Conservation (phyloP, 1,140 invertebrate genomes). For the Eriosoma lanigerum region DNA sequence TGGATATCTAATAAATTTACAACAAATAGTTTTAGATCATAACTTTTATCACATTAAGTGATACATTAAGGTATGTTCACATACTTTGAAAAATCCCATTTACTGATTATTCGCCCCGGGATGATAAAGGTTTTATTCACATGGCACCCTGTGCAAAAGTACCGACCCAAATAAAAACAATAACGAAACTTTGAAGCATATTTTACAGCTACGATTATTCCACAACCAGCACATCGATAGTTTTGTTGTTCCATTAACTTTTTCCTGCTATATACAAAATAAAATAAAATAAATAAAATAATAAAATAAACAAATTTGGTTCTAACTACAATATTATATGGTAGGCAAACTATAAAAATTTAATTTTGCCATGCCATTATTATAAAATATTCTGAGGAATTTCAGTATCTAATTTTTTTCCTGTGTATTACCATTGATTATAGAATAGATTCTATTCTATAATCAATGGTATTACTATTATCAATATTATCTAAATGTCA, state of each 20-base stretch:
- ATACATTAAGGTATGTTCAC: neutral
- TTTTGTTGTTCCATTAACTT: slow-evolving; percentile 74
- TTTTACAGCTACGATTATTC: slow-evolving; percentile 73
- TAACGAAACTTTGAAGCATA: slow-evolving; percentile 75
- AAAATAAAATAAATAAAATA: too few species aligned
- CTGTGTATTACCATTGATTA: too few species aligned
- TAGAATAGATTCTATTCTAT: too few species aligned
- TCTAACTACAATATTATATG: too few species aligned
- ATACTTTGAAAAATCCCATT: slow-evolving; percentile 73
- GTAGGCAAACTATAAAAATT: too few species aligned
- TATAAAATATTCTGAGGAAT: too few species aligned
- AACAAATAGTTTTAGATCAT: slow-evolving; percentile 62
- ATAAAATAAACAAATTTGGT: too few species aligned
- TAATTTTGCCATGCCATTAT: too few species aligned
- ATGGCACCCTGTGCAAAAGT: slow-evolving; percentile 88
- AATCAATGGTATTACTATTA: too few species aligned
- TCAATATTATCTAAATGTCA: too few species aligned
- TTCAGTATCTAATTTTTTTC: too few species aligned
- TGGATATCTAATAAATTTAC: slow-evolving; percentile 70
- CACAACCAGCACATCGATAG: slow-evolving; percentile 82
- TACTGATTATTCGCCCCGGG: slow-evolving; percentile 74
- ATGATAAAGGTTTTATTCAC: slow-evolving; percentile 74
- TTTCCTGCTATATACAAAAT: slow-evolving; percentile 63
- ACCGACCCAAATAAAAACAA: slow-evolving; percentile 83
- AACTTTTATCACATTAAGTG: slow-evolving; percentile 60